Base-by-base conservation (phyloP, 2,888 invertebrate species). In the Xanthostigma xanthostigma region DNA sequence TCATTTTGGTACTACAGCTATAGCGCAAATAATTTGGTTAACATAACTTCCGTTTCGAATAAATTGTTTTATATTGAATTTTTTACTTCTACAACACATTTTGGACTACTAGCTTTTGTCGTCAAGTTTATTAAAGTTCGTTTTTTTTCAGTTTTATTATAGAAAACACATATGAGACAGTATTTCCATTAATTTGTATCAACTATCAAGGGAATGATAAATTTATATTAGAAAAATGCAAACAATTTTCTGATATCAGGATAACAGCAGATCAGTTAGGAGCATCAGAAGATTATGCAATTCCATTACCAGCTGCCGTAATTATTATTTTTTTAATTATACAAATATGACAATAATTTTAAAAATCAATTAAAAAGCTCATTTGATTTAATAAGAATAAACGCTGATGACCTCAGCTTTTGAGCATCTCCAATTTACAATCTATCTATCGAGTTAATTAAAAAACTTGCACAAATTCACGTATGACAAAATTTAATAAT, bases 291-390 rank as follows among this genome's bases (percentile, higher is more conserved):
- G 62, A 66, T 43, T 62, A 64, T 51, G 61, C 63, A 11, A 60
- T 69, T 37, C 64, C 66, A 11, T 54, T 68, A 49, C 64, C 64
- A n/a, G 66, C 67, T n/a, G 68, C 69, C 11, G 67, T 65, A 59
- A 59, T 44, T 49, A 50, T 44, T 13, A 12, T 36, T 45, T 33
- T n/a, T 45, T 42, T 45, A n/a, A 37, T 13, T 40, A 35, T 14
- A 44, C 41, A 41, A 17, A 34, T 50, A 52, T 38, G 3, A 38
- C 13, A 38, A n/a, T n/a, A n/a, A n/a, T n/a, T n/a, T n/a, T n/a
- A n/a, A n/a, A n/a, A n/a, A n/a, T n/a, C n/a, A n/a, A n/a, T n/a
- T n/a, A n/a, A n/a, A n/a, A n/a, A n/a, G n/a, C n/a, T n/a, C n/a
- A n/a, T n/a, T n/a, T n/a, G n/a, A n/a, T n/a, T n/a, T n/a, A n/a